Evolutionary conservation across 2,888 invertebrate species (phyloP).

Genomic region (Chouioia cunea): DNA sequence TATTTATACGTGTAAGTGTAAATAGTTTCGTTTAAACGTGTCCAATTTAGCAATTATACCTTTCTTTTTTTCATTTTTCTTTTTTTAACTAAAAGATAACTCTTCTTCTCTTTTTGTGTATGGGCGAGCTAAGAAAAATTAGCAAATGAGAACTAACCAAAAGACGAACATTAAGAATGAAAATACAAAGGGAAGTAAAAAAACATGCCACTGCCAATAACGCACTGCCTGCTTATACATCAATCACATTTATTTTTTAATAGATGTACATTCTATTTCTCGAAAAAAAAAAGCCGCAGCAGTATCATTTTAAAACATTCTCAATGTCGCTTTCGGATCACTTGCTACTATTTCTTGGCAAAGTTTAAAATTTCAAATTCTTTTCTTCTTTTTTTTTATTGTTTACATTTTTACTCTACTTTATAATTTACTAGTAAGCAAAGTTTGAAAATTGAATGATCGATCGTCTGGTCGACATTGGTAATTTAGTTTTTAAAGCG

Average conservation of each 20-base stretch:
- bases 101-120: conserved; percentile 21
- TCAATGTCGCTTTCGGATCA: neutral
- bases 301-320: neutral
- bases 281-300: neutral
- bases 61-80: too few relatives aligned
- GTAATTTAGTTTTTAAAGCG: conserved; percentile 28
- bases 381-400: conserved; percentile 28
- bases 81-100: conserved; percentile 33
- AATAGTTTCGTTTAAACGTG: conserved; percentile 41
- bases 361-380: conserved; percentile 21
- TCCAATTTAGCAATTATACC: conserved; percentile 29
- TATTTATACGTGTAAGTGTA: conserved; percentile 47
- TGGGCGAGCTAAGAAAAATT: conserved; percentile 21
- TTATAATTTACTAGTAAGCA: conserved; percentile 26
- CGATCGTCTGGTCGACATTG: conserved; percentile 35
- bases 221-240: conserved; percentile 35
- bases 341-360: conserved; percentile 25
- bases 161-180: conserved; percentile 11
- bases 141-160: neutral
- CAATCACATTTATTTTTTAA: conserved; percentile 10
- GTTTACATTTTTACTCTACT: conserved; percentile 24
- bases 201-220: conserved; percentile 39
- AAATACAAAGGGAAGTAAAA: neutral
- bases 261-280: conserved; percentile 1
- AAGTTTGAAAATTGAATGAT: conserved; percentile 19